Conservation (phyloP, 2,113 vertebrate genomes). For the Gambusia holbrooki region DNA sequence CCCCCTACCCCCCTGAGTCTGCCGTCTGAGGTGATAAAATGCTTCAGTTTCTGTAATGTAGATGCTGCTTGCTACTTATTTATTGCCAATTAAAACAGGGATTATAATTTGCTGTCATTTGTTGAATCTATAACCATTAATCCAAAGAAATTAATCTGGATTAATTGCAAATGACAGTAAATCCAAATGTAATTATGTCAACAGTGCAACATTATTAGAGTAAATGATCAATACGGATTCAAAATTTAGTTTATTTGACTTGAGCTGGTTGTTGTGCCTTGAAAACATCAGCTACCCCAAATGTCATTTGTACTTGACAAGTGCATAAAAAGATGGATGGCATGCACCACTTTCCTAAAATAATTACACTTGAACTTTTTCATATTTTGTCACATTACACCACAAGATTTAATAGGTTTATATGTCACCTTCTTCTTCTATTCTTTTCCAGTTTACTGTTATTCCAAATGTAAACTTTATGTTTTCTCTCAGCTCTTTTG, state of each 20-base stretch:
- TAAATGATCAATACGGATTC: constrained; percentile 2
- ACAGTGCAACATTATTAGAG: not conserved
- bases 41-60: constrained; percentile 20
- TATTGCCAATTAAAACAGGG: not conserved
- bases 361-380: too few species aligned
- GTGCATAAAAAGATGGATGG: too few species aligned
- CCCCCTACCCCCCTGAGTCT: not conserved
- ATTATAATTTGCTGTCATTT: constrained; percentile 3
- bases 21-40: constrained; percentile 26
- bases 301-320: too few species aligned
- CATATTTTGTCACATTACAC: too few species aligned
- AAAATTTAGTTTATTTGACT: not conserved
- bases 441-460: too few species aligned
- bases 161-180: constrained; percentile 1
- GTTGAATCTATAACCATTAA: constrained; percentile 5
- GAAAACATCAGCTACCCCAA: too few species aligned
- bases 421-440: too few species aligned
- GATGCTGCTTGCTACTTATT: constrained; percentile 13
- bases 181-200: constrained; percentile 3
- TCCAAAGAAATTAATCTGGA: not conserved
- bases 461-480: too few species aligned
- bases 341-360: too few species aligned
- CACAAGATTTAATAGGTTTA: too few species aligned
- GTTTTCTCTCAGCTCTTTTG: too few species aligned
- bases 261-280: too few species aligned